Evolutionary conservation across 2,797 vertebrate genomes (phyloP), one percentile per base, ranked within the genome.

Genomic region (Anguilla anguilla): DNA sequence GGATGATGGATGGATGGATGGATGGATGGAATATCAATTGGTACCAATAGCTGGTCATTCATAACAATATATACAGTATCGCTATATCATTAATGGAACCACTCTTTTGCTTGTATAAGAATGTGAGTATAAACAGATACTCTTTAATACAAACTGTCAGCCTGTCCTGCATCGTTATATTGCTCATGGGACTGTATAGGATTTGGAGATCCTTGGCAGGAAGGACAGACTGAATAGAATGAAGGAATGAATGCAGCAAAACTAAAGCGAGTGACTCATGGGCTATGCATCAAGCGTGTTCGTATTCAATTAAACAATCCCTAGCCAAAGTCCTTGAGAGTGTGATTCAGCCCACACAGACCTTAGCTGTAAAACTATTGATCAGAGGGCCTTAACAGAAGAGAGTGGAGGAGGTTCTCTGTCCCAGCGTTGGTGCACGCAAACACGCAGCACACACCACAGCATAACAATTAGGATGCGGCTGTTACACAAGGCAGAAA

Each of bases 251-350:
- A 6, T 0, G 43, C 1, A 2, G 6, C 4, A 49, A 10, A 31
- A 81, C 6, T 6, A 43, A 25, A 25, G 77, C 5, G 43, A 49
- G 3, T 81, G 77, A 81, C 77, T 81, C 77, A 81, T 81, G 1
- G 39, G 49, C 10, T 6, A 5, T 79, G 77, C 43, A 81, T 25
- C 25, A 43, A 46, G 7, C 49, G 2, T 49, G 3, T 81, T 81
- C 3, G 17, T 81, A 19, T 81, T 49, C 49, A 43, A 46, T 81
- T 81, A 49, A 77, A 49, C 22, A 49, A 22, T 46, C 43, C 77
- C 43, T 17, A 81, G 22, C 77, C 43, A 81, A 81, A 81, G 77
- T 81, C 77, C 77, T 81, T 81, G 72, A 77, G 31, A 17, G 72
- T 15, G 72, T 39, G 77, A 81, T 22, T 19, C 43, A 81, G 77